These are phyloP conservation scores for Drosophila rellima DNA, from an alignment of 2,888 invertebrate species.

Conservation along the genomic window DNA sequence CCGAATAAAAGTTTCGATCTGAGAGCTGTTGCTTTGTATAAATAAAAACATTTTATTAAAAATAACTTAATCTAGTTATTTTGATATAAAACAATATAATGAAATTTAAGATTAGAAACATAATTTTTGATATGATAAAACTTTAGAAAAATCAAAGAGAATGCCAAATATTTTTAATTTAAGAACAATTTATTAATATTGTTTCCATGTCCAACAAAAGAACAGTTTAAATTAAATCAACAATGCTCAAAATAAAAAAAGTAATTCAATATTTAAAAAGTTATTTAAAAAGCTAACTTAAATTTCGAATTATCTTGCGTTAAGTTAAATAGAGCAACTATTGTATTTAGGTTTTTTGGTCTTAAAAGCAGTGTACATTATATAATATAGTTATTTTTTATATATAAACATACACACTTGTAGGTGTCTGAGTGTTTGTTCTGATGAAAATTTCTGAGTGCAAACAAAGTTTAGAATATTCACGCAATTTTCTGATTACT, in stretches of 20 bases:
- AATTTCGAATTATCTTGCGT: not conserved
- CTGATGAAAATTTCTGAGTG: conserved; percentile 13
- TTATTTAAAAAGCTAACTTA: not conserved
- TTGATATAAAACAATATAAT: no score
- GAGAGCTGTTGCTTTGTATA: not conserved
- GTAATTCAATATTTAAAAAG: not conserved
- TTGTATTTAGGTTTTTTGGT: not conserved
- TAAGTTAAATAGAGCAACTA: not conserved
- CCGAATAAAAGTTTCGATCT: not conserved
- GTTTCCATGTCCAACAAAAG: no score
- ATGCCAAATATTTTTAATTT: no score
- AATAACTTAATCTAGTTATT: no score
- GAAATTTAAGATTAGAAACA: no score
- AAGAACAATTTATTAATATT: no score
- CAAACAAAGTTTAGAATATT: conserved; percentile 22
- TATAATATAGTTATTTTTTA: not conserved
- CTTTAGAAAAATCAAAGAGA: no score
- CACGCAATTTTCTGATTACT: conserved; percentile 34
- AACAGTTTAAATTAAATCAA: no score
- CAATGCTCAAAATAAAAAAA: not conserved
- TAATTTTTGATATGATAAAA: no score
- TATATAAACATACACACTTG: not conserved
- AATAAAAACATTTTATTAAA: no score
- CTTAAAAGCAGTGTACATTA: not conserved
- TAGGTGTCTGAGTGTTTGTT: not conserved